Base-by-base conservation (phyloP, 1,140 invertebrate species). In the Paralvinella palmiformis region DNA sequence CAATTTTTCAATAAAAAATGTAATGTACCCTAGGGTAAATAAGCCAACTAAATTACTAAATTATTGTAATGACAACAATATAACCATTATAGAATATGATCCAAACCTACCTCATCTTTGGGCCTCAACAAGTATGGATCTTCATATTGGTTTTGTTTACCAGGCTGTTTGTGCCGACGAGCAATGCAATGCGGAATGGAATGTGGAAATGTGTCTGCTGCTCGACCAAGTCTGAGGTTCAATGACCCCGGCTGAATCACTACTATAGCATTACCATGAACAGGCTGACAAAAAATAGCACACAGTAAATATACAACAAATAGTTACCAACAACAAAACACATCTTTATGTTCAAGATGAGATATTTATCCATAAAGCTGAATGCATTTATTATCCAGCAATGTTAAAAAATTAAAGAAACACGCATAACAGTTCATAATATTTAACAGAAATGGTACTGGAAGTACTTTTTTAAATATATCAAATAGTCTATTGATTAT, bases 211-310 rank as follows among this genome's bases (percentile, higher is more conserved):
- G 92, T 80, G 80, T 96, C 93, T 0, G 91, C 91, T 6, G 93
- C 92, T 74, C 90, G 80, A 2, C 93, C 93, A 72, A 97, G 91
- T 55, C 91, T 81, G 17, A 97, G 82, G 75, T 93, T 88, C 53
- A 89, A 85, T 0, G 94, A 96, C 7, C 94, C 94, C 58, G 94
- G 93, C 78, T 97, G 93, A 53, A 97, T 93, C n/a, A 96, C 88
- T 45, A 97, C 89, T 33, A 93, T 72, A 31, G 78, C 22, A 22
- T n/a, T 45, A 33, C 41, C 32, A 27, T 6, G 36, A 7, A 60
- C 31, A 10, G 37, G 58, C 58, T 60, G 36, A 22, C n/a, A n/a
- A n/a, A n/a, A n/a, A n/a, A n/a, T n/a, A n/a, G n/a, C n/a, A n/a
- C n/a, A n/a, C n/a, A n/a, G n/a, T n/a, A n/a, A n/a, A n/a, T n/a